Conservation (phyloP, 1,140 invertebrate genomes). For the Anthonomus grandis region DNA sequence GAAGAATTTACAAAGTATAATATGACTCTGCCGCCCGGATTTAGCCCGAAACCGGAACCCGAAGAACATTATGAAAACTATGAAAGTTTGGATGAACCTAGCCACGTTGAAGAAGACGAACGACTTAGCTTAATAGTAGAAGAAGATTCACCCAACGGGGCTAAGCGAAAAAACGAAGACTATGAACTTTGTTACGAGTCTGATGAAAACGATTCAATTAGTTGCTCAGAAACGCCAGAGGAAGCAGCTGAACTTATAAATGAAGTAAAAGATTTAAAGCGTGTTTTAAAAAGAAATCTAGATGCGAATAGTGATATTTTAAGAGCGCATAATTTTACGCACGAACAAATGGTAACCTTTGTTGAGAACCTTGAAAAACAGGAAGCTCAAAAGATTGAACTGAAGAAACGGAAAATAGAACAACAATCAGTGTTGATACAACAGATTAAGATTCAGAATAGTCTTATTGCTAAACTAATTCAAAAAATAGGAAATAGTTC, state of each 20-base stretch:
- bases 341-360: conserved; percentile 9
- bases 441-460: conserved; percentile 19
- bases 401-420: conserved; percentile 10
- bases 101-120: no score
- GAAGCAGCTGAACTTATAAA: not conserved
- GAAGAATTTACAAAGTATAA: not conserved
- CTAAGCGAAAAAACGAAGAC: no score
- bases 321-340: conserved; percentile 4
- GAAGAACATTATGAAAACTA: no score
- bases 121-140: no score
- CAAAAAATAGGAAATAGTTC: conserved; percentile 6
- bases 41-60: not conserved
- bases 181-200: not conserved
- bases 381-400: conserved; percentile 10
- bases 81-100: no score
- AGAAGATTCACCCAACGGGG: no score
- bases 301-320: conserved; percentile 5
- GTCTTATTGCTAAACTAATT: conserved; percentile 15
- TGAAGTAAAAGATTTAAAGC: conserved; percentile 5
- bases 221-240: not conserved
- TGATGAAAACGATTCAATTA: not conserved
- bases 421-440: conserved; percentile 8
- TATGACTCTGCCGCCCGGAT: conserved; percentile 12
- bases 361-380: conserved; percentile 11
- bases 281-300: conserved; percentile 7